Base-by-base conservation (phyloP, 1,140 invertebrate genomes). In the Anagrus nilaparvatae region DNA sequence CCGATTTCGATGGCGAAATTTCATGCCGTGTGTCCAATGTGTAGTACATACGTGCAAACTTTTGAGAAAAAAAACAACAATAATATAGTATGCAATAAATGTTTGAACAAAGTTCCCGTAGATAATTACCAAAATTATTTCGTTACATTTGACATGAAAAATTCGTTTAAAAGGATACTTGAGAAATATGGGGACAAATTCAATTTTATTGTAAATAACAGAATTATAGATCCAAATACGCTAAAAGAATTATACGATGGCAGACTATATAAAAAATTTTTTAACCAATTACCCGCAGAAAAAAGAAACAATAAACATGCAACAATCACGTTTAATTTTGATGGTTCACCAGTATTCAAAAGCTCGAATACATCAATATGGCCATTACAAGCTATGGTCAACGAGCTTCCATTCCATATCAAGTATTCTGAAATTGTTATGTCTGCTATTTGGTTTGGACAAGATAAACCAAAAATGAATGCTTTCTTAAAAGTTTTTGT, bases 401-500 rank as follows among this genome's bases (percentile, higher is more conserved):
- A 52, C 40, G 47, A 52, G 29, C 4, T 52, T 13, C 50, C 50
- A n/a, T 19, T 14, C n/a, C 16, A 46, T 27, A 25, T 23, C 14
- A 37, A 43, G 46, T 20, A 38, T 13, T 14, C 33, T 20, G 36
- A 46, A 17, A 30, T 43, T 10, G 40, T 52, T 13, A 10, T 44
- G 8, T 43, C 33, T 31, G 49, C 35, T 6, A 25, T 51, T 16
- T 51, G 49, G 43, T 48, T 48, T 20, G 44, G 46, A 6, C 33
- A 45, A 29, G 14, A 35, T 14, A 46, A 48, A 43, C 43, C 46
- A 29, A 20, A 51, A 12, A 45, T 51, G 44, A 44, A 44, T 14
- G 20, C 41, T 13, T 51, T 51, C 36, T 43, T 52, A 14, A 34
- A 36, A 19, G 37, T 43, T 20, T 52, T 52, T 25, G 38, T 50